Percentiles rank a stretch among this genome's conserved stretches.
These are phyloP conservation scores for Eubucco bourcierii DNA, from an alignment of 2,113 vertebrate species.

Conservation along the genomic window DNA sequence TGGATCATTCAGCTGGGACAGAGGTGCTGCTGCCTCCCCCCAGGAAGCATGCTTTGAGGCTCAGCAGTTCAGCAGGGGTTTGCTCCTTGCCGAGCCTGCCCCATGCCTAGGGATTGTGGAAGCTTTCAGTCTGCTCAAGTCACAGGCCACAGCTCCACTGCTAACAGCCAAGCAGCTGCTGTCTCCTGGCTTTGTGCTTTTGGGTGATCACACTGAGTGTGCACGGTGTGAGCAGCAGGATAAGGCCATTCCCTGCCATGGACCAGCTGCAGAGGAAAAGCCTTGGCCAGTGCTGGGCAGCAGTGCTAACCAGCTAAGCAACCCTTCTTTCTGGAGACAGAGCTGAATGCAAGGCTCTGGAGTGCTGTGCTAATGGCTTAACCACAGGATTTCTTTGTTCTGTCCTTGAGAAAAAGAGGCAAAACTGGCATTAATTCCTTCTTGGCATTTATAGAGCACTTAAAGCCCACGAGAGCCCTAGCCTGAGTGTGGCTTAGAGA, in stretches of 20 bases:
- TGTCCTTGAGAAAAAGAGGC: not conserved
- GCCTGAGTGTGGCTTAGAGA: not conserved
- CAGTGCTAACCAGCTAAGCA: not conserved
- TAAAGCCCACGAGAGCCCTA: not conserved
- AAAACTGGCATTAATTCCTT: not conserved
- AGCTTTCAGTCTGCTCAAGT: not conserved
- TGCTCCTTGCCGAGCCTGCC: not conserved
- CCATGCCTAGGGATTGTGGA: rapidly evolving
- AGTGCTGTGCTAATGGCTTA: not conserved
- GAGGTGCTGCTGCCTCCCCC: not conserved
- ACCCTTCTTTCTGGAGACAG: not conserved
- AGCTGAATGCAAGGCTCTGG: not conserved
- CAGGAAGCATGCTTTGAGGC: too few species aligned
- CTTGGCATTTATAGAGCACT: not conserved
- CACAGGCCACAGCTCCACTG: not conserved
- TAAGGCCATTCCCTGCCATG: not conserved
- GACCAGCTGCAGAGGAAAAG: not conserved
- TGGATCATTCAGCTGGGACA: not conserved
- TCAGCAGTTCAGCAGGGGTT: not conserved
- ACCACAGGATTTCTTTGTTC: not conserved
- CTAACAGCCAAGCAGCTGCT: not conserved
- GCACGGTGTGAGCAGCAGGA: not conserved
- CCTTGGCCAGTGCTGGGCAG: not conserved
- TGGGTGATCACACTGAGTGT: not conserved
- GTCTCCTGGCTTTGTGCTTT: not conserved